Base-by-base conservation (phyloP, 2,888 invertebrate species). In the Coecobrya sp. region DNA sequence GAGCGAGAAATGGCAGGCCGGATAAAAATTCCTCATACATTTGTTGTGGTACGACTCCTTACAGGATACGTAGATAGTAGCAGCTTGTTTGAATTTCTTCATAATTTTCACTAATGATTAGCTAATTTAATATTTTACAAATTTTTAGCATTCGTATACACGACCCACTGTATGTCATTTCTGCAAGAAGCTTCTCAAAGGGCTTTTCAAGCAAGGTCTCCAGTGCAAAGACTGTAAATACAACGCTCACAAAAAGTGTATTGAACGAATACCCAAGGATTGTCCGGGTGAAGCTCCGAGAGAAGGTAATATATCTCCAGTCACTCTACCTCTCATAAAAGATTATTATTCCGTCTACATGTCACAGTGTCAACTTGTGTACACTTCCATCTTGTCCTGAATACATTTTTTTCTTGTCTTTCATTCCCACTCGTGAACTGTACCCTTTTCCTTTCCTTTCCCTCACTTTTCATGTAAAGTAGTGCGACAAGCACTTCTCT, bases 181-280 rank as follows among this genome's bases (percentile, higher is more conserved):
- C 96, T 99, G 99, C 96, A 98, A 99, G 96, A 99, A 99, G 96
- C 97, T 99, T 95, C 97, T 99, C 94, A 98, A 98, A 94, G 99
- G 99, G 0, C 96, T 99, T 82, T 99, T 99, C 96, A 98, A 98
- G 95, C 99, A 99, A 96, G 99, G 99, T 90, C 96, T 99, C 95
- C 99, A 99, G 96, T 99, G 99, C 96, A 97, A 98, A 89, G 99
- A 99, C 96, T 99, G 99, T 96, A 98, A 98, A 96, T 99, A 98
- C 96, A 99, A 99, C 96, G 98, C 98, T 93, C 99, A 99, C 96
- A 98, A 99, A 96, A 99, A 99, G 96, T 99, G 99, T 95, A 96
- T 98, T 95, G 98, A 98, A 52, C 97, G 97, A 96, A 97, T 98
- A 95, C 98, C 98, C 52, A 98, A 98, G 96, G 98, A 98, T 96